phyloP scores from a whole-genome alignment of 2,888 invertebrate genomes.

The Anthophora plumipes region DNA sequence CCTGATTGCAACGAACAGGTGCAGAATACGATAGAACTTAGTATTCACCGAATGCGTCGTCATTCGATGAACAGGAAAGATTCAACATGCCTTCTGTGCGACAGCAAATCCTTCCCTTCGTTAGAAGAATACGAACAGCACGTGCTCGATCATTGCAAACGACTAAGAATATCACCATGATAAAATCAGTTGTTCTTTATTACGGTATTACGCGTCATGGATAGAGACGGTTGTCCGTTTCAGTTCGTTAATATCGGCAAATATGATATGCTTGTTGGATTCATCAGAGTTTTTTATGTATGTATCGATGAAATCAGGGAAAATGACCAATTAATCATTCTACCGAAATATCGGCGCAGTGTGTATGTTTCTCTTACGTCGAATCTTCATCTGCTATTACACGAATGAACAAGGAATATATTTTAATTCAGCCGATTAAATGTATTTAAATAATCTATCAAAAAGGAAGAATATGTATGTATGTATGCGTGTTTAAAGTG shows the following conservation, averaged over 20 bases:
- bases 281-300: neutral
- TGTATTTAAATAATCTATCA: neutral
- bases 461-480: no score
- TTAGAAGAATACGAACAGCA: slow-evolving; percentile 51
- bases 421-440: neutral
- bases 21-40: slow-evolving; percentile 17
- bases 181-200: neutral
- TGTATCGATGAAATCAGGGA: neutral
- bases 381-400: neutral
- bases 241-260: neutral
- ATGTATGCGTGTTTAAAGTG: neutral
- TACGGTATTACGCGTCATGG: neutral
- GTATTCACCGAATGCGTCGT: slow-evolving; percentile 33
- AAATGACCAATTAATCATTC: neutral
- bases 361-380: neutral
- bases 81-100: slow-evolving; percentile 45
- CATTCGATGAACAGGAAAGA: slow-evolving; percentile 42
- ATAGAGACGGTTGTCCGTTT: neutral
- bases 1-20: slow-evolving; percentile 42
- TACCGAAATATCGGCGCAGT: neutral
- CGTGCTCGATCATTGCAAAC: slow-evolving; percentile 47
- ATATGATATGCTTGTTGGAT: neutral
- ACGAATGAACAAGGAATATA: neutral
- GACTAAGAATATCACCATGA: slow-evolving; percentile 39
- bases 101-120: slow-evolving; percentile 35